phyloP scores from a whole-genome alignment of 2,797 vertebrate genomes.

The Pseudomugil gertrudae region DNA sequence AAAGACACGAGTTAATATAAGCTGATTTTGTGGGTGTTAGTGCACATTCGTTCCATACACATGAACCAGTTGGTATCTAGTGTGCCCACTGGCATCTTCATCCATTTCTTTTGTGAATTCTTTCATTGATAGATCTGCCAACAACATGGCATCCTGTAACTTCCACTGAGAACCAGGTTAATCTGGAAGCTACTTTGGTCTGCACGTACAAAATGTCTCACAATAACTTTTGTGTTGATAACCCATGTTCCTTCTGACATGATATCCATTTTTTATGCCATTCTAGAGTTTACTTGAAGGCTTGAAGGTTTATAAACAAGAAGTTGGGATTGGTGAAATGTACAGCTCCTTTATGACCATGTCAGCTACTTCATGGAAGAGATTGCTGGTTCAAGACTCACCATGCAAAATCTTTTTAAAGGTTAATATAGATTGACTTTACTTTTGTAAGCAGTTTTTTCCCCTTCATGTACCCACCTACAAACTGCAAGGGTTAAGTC shows the following conservation, averaged over 20 bases:
- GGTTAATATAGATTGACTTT: neutral
- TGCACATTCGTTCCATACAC: neutral
- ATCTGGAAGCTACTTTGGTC: neutral
- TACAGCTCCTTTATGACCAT: neutral
- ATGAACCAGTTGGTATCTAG: neutral
- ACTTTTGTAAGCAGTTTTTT: neutral
- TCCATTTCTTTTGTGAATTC: neutral
- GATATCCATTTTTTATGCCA: neutral
- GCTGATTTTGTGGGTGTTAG: neutral
- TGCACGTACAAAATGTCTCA: neutral
- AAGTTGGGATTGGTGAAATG: neutral
- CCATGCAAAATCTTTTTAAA: neutral
- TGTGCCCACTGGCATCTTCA: neutral
- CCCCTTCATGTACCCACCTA: neutral
- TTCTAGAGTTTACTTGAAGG: neutral
- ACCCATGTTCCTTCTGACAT: neutral
- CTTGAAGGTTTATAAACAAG: neutral
- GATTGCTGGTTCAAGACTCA: neutral
- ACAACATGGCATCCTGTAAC: neutral
- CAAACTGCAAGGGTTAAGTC: neutral
- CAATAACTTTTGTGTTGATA: neutral
- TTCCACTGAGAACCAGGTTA: neutral
- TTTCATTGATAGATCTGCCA: neutral
- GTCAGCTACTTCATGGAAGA: neutral
- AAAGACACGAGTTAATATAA: constrained; percentile 10